Conservation (phyloP, 2,888 invertebrate genomes). For the Carpatolechia fugitivella region DNA sequence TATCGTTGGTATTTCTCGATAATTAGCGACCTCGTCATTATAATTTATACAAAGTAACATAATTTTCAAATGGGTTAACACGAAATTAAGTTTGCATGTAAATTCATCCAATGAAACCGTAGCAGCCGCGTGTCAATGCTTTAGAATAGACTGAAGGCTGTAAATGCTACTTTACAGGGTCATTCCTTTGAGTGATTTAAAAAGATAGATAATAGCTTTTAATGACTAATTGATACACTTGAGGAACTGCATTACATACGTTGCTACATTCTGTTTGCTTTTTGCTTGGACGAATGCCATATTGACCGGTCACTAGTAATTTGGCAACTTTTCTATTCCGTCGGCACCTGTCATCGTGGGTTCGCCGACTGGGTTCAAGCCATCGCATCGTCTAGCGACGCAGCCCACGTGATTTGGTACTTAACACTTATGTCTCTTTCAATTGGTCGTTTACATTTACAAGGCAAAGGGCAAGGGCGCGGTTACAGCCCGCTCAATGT, state of each 20-base stretch:
- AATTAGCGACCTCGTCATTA: slow-evolving; percentile 41
- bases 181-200: background rate
- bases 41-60: slow-evolving; percentile 15
- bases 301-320: slow-evolving; percentile 58
- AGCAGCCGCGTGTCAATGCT: too few relatives aligned
- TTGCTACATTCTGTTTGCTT: slow-evolving; percentile 14
- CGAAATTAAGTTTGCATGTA: background rate
- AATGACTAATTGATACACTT: background rate
- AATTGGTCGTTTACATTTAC: slow-evolving; percentile 28
- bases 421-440: too few relatives aligned
- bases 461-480: slow-evolving; percentile 49
- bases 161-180: background rate
- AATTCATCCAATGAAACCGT: background rate
- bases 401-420: slow-evolving; percentile 32
- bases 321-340: slow-evolving; percentile 60
- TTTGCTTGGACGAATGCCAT: slow-evolving; percentile 22
- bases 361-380: slow-evolving; percentile 45
- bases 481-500: slow-evolving; percentile 23
- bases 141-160: background rate
- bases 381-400: slow-evolving; percentile 11
- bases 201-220: background rate
- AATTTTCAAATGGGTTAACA: background rate
- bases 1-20: slow-evolving; percentile 43
- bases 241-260: slow-evolving; percentile 15
- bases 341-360: slow-evolving; percentile 62